Conservation (phyloP, 1,140 invertebrate genomes). For the Hypothenemus hampei region DNA sequence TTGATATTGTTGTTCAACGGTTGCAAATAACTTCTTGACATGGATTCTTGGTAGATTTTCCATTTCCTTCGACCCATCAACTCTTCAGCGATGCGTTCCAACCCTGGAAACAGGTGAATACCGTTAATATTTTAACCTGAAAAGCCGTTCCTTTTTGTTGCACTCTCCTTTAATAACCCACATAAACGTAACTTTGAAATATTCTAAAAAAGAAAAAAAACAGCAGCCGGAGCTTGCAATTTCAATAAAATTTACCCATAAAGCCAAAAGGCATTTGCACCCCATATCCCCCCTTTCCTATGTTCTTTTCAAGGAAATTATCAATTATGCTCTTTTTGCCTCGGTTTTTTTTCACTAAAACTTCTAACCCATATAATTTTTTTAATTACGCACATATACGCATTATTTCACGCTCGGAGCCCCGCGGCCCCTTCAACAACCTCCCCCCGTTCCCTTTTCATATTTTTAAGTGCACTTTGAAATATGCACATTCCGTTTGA, state of each 20-base stretch:
- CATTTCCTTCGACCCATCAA: slow-evolving; percentile 92
- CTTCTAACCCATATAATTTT: slow-evolving; percentile 22
- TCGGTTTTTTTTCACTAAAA: slow-evolving; percentile 9
- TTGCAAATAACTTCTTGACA: slow-evolving; percentile 57
- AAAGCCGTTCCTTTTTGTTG: neutral
- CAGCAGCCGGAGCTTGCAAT: too few relatives aligned
- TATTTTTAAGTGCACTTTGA: slow-evolving; percentile 23
- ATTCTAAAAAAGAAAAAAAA: slow-evolving; percentile 19
- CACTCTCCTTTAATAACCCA: slow-evolving; percentile 21
- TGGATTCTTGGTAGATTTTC: slow-evolving; percentile 82
- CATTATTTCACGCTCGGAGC: slow-evolving; percentile 12
- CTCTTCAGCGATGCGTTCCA: slow-evolving; percentile 93
- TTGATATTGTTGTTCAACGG: slow-evolving; percentile 46
- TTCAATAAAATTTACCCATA: slow-evolving; percentile 7
- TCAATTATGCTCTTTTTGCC: slow-evolving; percentile 15
- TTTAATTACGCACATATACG: slow-evolving; percentile 25
- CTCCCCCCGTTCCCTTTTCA: too few relatives aligned
- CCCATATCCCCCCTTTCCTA: slow-evolving; percentile 3
- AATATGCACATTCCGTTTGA: slow-evolving; percentile 22
- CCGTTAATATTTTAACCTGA: neutral
- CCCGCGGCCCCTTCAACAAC: slow-evolving; percentile 1
- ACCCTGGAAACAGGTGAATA: slow-evolving; percentile 59
- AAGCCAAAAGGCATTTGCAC: neutral
- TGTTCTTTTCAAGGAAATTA: too few relatives aligned
- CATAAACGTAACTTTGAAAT: slow-evolving; percentile 13